Percentiles rank a stretch among this genome's conserved stretches.
Evolutionary conservation across 2,113 vertebrate genomes (phyloP).

Genomic region (Pterocles gutturalis): DNA sequence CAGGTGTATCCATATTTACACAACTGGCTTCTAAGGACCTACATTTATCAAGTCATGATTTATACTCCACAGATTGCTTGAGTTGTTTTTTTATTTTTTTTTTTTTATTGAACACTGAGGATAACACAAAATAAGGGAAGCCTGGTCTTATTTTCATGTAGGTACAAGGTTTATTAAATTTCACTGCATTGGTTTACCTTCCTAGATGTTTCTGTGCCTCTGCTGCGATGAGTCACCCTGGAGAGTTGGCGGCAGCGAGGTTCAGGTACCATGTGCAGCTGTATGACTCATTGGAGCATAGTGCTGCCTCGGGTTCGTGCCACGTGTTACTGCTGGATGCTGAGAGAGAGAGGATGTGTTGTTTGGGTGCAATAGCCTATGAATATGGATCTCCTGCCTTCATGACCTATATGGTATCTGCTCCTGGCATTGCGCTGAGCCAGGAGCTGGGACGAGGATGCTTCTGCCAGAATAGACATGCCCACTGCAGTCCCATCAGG

Average conservation of each 20-base stretch:
- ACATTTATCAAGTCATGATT: slow-evolving; percentile 66
- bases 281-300: accelerated
- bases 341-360: not conserved
- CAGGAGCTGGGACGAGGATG: accelerated
- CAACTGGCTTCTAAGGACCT: slow-evolving; percentile 71
- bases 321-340: not conserved
- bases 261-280: not conserved
- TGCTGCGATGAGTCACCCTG: not conserved
- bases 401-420: not conserved
- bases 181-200: not conserved
- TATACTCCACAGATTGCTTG: slow-evolving; percentile 46
- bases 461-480: slow-evolving; percentile 30
- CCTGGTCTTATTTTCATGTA: slow-evolving; percentile 9
- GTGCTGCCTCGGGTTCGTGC: not conserved
- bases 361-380: not conserved
- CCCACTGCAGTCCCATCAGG: not conserved
- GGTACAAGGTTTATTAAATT: slow-evolving; percentile 1
- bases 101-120: not conserved
- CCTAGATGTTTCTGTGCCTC: not conserved
- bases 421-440: not conserved
- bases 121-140: slow-evolving; percentile 23
- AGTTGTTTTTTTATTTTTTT: not conserved
- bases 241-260: accelerated
- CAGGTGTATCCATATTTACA: slow-evolving; percentile 70
- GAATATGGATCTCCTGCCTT: not conserved